These are phyloP conservation scores for Oreotrochilus melanogaster DNA, from an alignment of 2,113 vertebrate genomes.

Conservation along the genomic window DNA sequence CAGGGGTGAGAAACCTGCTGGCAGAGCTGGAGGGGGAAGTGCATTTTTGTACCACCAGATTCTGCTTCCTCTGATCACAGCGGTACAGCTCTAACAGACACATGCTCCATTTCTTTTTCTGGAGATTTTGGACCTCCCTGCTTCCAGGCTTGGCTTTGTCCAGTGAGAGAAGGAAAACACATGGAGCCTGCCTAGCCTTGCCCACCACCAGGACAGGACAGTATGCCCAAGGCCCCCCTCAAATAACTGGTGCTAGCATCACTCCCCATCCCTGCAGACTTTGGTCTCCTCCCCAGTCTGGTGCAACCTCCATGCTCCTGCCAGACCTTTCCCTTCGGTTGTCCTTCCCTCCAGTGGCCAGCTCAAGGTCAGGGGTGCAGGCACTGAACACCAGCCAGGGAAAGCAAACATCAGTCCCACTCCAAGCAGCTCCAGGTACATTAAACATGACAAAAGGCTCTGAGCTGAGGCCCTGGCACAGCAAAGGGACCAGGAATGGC, in stretches of 20 bases:
- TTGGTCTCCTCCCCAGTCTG: neutral
- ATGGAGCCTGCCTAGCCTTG: neutral
- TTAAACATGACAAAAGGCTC: neutral
- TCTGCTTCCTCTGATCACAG: neutral
- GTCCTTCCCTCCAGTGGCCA: constrained; percentile 82
- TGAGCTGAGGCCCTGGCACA: accelerated
- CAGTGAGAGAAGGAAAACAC: neutral
- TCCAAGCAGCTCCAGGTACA: neutral
- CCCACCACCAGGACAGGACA: neutral
- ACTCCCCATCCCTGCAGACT: neutral
- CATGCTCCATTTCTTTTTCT: neutral
- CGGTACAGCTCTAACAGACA: neutral
- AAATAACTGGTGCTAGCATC: neutral
- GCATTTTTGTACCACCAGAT: neutral
- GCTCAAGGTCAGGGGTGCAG: constrained; percentile 88
- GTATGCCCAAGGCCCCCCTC: accelerated
- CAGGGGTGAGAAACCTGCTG: neutral
- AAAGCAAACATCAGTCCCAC: constrained; percentile 70
- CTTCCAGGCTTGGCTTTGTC: neutral
- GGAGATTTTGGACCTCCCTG: neutral
- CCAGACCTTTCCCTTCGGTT: constrained; percentile 80
- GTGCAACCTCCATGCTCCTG: constrained; percentile 35
- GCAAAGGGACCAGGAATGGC: neutral
- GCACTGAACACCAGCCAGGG: constrained; percentile 70
- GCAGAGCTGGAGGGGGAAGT: neutral